These are phyloP conservation scores for Vulpes ferrilata DNA, from an alignment of 2,113 vertebrate genomes.

Conservation along the genomic window DNA sequence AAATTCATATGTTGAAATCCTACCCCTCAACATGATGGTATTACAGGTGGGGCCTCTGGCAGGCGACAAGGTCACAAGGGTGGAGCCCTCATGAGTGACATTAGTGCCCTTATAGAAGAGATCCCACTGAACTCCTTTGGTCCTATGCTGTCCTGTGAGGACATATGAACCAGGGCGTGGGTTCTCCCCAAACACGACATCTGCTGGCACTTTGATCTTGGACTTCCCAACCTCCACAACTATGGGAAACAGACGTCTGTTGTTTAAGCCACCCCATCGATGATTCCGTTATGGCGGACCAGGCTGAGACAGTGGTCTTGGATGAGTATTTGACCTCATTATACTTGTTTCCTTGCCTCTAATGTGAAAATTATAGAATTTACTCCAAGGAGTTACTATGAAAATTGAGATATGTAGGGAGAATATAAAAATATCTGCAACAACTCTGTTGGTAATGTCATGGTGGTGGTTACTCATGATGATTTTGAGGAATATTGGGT, in stretches of 20 bases:
- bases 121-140: not conserved
- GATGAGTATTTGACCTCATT: not conserved
- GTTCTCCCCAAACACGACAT: not conserved
- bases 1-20: not conserved
- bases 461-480: too few relatives aligned
- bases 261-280: not conserved
- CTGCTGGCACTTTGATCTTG: not conserved
- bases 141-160: not conserved
- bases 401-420: not conserved
- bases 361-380: conserved; percentile 18
- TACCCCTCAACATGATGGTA: not conserved
- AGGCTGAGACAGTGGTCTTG: not conserved
- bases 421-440: not conserved
- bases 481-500: not conserved
- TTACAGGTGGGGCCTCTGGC: not conserved
- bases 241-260: not conserved
- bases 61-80: not conserved
- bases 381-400: not conserved
- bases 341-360: not conserved
- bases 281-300: not conserved
- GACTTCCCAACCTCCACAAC: not conserved
- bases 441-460: too few relatives aligned
- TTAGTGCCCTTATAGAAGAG: not conserved
- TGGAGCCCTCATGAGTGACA: not conserved
- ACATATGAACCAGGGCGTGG: not conserved